These are phyloP conservation scores for Cheilosia vulpina DNA, from an alignment of 2,888 invertebrate genomes.

Conservation along the genomic window DNA sequence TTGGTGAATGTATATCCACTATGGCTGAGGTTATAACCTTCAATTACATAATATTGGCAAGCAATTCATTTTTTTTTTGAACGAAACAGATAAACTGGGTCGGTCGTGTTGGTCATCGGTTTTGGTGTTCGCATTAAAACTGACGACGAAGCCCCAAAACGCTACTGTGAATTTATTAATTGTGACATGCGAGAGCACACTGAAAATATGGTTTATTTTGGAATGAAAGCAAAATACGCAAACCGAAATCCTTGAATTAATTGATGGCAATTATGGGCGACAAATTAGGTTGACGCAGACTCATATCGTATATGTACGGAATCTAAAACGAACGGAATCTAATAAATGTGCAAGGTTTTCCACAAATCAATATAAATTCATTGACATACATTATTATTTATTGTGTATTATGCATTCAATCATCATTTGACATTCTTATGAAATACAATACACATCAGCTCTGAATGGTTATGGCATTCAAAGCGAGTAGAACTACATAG, in stretches of 20 bases:
- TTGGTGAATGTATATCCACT: background rate
- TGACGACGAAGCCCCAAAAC: too few species aligned
- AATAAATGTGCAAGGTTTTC: background rate
- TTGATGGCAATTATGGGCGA: background rate
- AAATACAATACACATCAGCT: too few species aligned
- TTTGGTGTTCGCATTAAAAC: too few species aligned
- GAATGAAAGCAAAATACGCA: too few species aligned
- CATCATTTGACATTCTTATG: background rate
- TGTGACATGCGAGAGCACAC: too few species aligned
- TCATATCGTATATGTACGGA: background rate
- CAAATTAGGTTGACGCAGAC: conserved; percentile 1
- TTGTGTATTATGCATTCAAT: background rate
- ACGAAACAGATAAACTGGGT: too few species aligned
- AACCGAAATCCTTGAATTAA: conserved; percentile 2
- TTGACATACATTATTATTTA: background rate
- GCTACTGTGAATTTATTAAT: too few species aligned
- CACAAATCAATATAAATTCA: background rate
- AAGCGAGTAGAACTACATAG: too few species aligned
- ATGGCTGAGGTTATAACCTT: conserved; percentile 12
- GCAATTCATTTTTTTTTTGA: background rate
- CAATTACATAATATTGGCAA: conserved; percentile 41
- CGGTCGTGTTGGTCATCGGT: too few species aligned
- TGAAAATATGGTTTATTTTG: too few species aligned
- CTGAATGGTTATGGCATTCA: too few species aligned
- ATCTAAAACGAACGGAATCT: background rate